A percentile compares a stretch with the other conserved stretches of the same genome.
phyloP scores from a whole-genome alignment of 2,888 invertebrate species.

The Strigamia maritima region DNA sequence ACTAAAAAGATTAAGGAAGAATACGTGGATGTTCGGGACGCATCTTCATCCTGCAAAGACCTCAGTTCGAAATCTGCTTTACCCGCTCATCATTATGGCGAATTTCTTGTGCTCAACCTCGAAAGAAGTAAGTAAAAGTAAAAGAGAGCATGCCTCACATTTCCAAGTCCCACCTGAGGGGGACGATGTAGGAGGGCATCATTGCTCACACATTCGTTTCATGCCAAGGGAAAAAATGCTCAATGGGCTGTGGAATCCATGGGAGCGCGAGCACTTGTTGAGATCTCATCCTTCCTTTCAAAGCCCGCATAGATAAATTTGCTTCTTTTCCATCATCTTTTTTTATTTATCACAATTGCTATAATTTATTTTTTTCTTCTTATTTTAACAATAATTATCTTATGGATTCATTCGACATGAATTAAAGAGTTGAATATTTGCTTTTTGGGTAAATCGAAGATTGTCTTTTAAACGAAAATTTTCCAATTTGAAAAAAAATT shows the following conservation, averaged over 20 bases:
- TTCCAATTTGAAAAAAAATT: no score
- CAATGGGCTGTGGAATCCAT: constrained; percentile 4
- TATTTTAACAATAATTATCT: neutral
- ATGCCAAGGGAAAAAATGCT: neutral
- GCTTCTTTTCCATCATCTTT: neutral
- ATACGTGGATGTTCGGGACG: neutral
- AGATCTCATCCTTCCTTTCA: neutral
- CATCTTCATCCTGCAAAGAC: neutral
- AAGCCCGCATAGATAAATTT: neutral
- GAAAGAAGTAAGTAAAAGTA: constrained; percentile 4
- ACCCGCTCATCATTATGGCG: neutral
- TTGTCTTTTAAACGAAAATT: no score
- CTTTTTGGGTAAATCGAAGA: no score
- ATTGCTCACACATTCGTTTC: constrained; percentile 4
- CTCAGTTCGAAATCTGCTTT: neutral
- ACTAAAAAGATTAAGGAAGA: neutral
- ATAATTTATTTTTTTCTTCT: neutral
- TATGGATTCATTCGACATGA: no score
- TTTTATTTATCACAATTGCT: neutral
- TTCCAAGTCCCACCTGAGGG: constrained; percentile 4
- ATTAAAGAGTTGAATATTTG: no score
- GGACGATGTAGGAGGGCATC: neutral
- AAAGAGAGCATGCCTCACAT: neutral
- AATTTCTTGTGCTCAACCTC: neutral
- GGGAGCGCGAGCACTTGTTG: neutral